Percentiles rank a stretch among this genome's conserved stretches.
Conservation (phyloP, 2,797 vertebrate species). For the Labeo calbasu region DNA sequence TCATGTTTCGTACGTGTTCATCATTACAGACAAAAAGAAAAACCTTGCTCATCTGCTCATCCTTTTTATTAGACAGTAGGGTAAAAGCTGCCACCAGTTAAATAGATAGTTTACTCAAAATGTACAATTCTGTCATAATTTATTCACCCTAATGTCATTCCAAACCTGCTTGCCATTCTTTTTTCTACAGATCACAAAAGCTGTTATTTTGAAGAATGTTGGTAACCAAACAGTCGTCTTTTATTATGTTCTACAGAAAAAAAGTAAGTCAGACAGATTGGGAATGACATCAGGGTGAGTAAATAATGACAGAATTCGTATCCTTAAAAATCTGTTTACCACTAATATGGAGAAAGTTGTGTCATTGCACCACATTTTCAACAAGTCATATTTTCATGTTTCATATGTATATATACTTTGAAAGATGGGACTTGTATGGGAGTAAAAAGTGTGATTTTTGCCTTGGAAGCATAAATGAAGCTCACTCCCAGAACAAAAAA, state of each 20-base stretch:
- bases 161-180: neutral
- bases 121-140: neutral
- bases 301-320: neutral
- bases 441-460: neutral
- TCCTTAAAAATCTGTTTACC: neutral
- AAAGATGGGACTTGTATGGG: neutral
- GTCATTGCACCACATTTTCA: neutral
- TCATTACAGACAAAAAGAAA: neutral
- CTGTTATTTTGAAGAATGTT: neutral
- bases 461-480: neutral
- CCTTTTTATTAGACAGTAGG: neutral
- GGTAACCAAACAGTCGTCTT: neutral
- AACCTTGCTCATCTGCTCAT: neutral
- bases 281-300: neutral
- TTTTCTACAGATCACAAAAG: neutral
- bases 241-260: neutral
- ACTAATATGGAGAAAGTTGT: neutral
- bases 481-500: no score
- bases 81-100: neutral
- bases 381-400: no score
- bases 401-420: neutral
- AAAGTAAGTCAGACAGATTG: neutral
- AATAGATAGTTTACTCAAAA: neutral
- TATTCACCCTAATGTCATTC: neutral
- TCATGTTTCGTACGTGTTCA: neutral